phyloP scores from a whole-genome alignment of 2,888 invertebrate species.

The Branchipolynoe longqiensis region DNA sequence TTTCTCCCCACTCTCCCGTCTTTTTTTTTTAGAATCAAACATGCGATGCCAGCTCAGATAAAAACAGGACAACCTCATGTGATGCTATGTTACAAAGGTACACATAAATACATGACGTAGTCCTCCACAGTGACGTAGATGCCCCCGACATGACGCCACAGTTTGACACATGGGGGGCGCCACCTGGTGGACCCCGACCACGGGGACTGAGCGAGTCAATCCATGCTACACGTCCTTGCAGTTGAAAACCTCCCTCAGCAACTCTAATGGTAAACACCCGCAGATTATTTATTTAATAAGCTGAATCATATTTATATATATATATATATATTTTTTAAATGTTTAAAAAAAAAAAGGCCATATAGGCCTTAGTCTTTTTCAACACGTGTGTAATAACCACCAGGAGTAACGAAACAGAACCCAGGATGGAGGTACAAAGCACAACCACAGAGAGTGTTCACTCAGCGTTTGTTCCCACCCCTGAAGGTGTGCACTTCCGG shows the following conservation, averaged over 20 bases:
- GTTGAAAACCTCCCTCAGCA: neutral
- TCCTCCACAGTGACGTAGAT: neutral
- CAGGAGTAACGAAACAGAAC: slow-evolving; percentile 2
- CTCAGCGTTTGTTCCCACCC: too few species aligned
- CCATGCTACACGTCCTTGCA: neutral
- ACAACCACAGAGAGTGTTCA: too few species aligned
- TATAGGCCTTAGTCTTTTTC: too few species aligned
- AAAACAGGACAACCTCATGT: slow-evolving; percentile 19
- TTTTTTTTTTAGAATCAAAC: too few species aligned
- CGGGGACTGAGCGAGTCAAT: too few species aligned
- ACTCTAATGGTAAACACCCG: slow-evolving; percentile 16
- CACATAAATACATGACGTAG: slow-evolving; percentile 28
- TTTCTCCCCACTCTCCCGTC: too few species aligned
- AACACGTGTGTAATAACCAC: too few species aligned
- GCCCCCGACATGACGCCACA: neutral
- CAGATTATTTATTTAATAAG: neutral
- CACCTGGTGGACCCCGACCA: too few species aligned
- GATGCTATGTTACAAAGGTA: slow-evolving; percentile 45
- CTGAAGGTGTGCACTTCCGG: too few species aligned
- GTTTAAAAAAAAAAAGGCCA: too few species aligned
- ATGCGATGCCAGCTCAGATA: slow-evolving; percentile 24
- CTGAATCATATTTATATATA: neutral
- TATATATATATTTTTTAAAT: too few species aligned
- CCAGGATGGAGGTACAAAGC: slow-evolving; percentile 3
- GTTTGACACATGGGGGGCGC: neutral